These are phyloP conservation scores for Blennius ocellaris DNA, from an alignment of 2,113 vertebrate species.

Conservation along the genomic window DNA sequence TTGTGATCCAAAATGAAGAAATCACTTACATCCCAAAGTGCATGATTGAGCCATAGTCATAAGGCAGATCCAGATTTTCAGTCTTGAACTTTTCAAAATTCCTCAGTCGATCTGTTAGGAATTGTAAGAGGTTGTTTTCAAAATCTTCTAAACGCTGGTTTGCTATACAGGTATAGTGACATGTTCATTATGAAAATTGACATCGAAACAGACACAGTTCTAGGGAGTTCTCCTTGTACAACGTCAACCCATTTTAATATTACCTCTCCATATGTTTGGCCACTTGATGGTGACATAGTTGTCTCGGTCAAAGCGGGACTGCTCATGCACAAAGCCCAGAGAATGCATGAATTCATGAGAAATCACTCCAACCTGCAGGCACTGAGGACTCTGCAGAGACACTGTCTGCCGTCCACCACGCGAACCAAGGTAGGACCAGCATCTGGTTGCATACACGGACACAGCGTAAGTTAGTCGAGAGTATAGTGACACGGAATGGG, in stretches of 20 bases:
- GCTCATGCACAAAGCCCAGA: slow-evolving; percentile 78
- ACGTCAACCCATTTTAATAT: slow-evolving; percentile 25
- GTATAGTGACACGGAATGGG: no score
- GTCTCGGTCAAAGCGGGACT: slow-evolving; percentile 80
- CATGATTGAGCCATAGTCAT: slow-evolving; percentile 86
- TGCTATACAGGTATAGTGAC: no score
- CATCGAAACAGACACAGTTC: not conserved
- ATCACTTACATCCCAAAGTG: slow-evolving; percentile 85
- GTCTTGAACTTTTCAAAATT: slow-evolving; percentile 84
- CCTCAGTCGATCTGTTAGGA: slow-evolving; percentile 75
- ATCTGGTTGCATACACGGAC: slow-evolving; percentile 56
- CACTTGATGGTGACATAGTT: slow-evolving; percentile 76
- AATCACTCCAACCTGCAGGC: slow-evolving; percentile 75
- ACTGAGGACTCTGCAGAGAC: slow-evolving; percentile 72
- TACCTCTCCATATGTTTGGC: slow-evolving; percentile 83
- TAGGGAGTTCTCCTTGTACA: not conserved
- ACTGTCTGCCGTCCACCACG: slow-evolving; percentile 81
- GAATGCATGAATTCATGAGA: slow-evolving; percentile 78
- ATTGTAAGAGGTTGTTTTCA: not conserved
- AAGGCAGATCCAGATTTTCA: slow-evolving; percentile 76
- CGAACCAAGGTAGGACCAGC: slow-evolving; percentile 84
- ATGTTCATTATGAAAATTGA: no score
- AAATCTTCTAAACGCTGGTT: no score
- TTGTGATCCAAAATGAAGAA: not conserved
- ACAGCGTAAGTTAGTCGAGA: no score